Evolutionary conservation across 2,888 invertebrate species (phyloP), one percentile per base, ranked within the genome.

Genomic region (Panzeria rudis): DNA sequence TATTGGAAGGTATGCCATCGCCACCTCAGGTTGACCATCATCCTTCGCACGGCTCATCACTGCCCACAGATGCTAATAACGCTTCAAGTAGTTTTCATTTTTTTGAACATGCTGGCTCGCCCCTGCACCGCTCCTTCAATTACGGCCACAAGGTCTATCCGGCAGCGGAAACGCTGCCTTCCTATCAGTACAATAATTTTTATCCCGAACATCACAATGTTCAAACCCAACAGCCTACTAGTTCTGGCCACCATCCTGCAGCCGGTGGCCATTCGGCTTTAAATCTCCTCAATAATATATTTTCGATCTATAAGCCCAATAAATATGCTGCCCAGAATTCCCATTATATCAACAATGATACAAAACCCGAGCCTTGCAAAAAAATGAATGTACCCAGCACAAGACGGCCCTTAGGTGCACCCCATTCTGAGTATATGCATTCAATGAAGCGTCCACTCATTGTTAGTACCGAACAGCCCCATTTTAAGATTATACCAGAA

Each of bases 371-470:
- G 89, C 92, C 92, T 72, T 91, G 91, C 89, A 93, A 93, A 87
- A 93, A 92, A 88, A 93, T 93, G 92, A 93, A 93, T 79, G 90
- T 93, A 83, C 92, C 93, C 17, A 92, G 92, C 87, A 92, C 92
- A 2, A 88, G 90, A 1, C 89, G 92, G 7, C 92, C 92, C 3
- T 79, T 93, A 50, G 92, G 92, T 38, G 92, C 91, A 13, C 89
- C 89, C 38, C 89, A 90, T 72, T 87, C 89, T 73, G 92, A 92
- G 71, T 93, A 91, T 78, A 89, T 92, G 89, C 92, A 92, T 87
- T 93, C 93, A 25, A 93, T 90, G 93, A 94, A 92, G 92, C 93
- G 89, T 0, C 93, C 94, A 1, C 93, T 94, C 86, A 93, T 94
- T 25, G 94, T 94, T 8, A 94, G 94, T 29, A 94, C 91, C 89